A percentile compares a stretch with the other conserved stretches of the same genome.
Conservation (phyloP, 2,888 invertebrate species). For the Zaprionus bogoriensis region DNA sequence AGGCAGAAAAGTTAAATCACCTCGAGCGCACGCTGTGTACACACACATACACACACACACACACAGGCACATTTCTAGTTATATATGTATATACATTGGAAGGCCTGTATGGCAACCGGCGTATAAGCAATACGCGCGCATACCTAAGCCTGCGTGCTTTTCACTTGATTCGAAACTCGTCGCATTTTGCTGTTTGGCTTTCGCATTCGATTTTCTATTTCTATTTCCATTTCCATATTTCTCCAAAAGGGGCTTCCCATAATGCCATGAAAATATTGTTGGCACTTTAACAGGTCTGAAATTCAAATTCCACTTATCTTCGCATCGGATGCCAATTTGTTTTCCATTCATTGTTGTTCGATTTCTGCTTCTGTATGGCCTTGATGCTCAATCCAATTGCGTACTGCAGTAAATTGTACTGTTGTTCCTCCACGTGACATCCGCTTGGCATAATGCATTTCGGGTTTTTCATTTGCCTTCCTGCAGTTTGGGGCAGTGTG, state of each 20-base stretch:
- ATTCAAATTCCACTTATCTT: constrained; percentile 28
- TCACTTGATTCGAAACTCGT: constrained; percentile 39
- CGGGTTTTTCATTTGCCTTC: neutral
- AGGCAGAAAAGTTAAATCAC: constrained; percentile 74
- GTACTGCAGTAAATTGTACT: neutral
- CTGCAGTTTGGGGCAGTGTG: neutral
- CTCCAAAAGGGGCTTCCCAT: constrained; percentile 10
- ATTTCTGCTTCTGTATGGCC: neutral
- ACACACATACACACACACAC: neutral
- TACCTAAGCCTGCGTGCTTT: constrained; percentile 47
- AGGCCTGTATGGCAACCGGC: constrained; percentile 4
- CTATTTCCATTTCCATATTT: neutral
- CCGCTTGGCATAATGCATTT: constrained; percentile 15
- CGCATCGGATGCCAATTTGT: constrained; percentile 21
- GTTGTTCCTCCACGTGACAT: constrained; percentile 16
- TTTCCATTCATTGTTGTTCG: constrained; percentile 3
- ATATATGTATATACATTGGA: no score
- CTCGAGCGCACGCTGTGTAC: constrained; percentile 49
- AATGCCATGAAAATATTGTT: constrained; percentile 12
- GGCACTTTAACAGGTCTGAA: constrained; percentile 10
- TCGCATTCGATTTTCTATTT: constrained; percentile 46
- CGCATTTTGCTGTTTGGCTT: constrained; percentile 41
- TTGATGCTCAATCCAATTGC: constrained; percentile 1
- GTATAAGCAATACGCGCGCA: constrained; percentile 61
- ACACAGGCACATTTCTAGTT: neutral